Percentiles rank a stretch among this genome's conserved stretches.
Evolutionary conservation across 2,888 invertebrate genomes (phyloP).

Genomic region (Dasysyrphus tricinctus): DNA sequence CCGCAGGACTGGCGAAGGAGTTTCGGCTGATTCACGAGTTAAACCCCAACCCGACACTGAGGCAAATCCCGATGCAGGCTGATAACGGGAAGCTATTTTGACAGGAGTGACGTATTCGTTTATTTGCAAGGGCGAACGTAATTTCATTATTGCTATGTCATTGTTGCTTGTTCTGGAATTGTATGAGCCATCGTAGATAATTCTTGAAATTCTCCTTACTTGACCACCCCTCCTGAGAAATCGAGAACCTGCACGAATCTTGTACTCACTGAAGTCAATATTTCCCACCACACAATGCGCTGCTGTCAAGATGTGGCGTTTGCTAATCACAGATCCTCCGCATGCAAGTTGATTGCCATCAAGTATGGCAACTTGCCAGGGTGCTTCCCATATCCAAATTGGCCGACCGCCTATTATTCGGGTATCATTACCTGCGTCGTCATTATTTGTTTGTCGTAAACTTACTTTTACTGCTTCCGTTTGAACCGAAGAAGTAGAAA

Average conservation of each 20-base stretch:
- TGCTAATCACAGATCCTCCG: conserved; percentile 76
- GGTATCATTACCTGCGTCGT: conserved; percentile 8
- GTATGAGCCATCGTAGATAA: conserved; percentile 65
- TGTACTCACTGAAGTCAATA: background rate
- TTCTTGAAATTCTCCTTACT: conserved; percentile 36
- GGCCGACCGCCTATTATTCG: conserved; percentile 77
- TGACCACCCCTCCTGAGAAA: conserved; percentile 75
- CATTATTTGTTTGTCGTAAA: conserved; percentile 4
- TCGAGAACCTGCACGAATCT: conserved; percentile 76
- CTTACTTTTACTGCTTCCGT: conserved; percentile 19
- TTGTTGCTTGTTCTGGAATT: conserved; percentile 66
- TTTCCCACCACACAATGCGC: conserved; percentile 75
- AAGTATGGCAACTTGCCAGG: conserved; percentile 76
- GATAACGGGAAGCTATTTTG: background rate
- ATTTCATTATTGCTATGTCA: conserved; percentile 77
- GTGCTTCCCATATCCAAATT: conserved; percentile 75
- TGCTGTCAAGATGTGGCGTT: conserved; percentile 77
- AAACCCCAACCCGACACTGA: conserved; percentile 22
- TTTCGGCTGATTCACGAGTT: background rate
- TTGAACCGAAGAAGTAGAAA: background rate
- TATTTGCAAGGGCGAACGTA: background rate
- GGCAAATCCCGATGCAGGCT: background rate
- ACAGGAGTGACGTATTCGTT: conserved; percentile 3
- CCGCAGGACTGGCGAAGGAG: background rate
- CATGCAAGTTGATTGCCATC: conserved; percentile 57